Base-by-base conservation (phyloP, 2,797 vertebrate genomes). In the Poeciliopsis turneri region DNA sequence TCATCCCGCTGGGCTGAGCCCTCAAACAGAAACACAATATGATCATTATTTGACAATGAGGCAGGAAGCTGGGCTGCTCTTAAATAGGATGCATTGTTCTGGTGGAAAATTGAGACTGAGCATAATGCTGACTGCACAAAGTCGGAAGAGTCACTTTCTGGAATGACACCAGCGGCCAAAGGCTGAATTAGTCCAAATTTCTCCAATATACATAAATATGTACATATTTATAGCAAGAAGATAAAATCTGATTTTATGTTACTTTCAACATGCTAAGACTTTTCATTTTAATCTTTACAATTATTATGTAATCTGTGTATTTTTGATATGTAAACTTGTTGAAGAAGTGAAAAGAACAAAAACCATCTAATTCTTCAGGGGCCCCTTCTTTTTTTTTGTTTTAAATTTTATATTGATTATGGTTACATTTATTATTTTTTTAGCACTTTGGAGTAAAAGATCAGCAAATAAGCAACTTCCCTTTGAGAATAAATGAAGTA, bases 1-100 rank as follows among this genome's bases (percentile, higher is more conserved):
- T 15, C 9, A 33, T 1, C 6, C 78, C 46, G 75, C 3, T 55
- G 47, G 61, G 69, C 41, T 39, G 71, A 75, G 78, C 41, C 70
- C 4, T 20, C 45, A 7, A 53, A 71, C 74, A 71, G 30, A 75
- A 78, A 77, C 73, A 68, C 46, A 46, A 39, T 3, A 73, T 61
- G 51, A 51, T 77, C 41, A 68, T 51, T 43, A 11, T 79, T n/a
- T 75, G 59, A n/a, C 61, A 47, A 6, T 0, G 70, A 72, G 53
- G 25, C 36, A 7, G 61, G 59, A 9, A 33, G 72, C 45, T 45
- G 20, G 16, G 33, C 36, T 36, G 51, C 51, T 45, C 36, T 20
- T 68, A 33, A 46, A 12, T 39, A 6, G 53, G 25, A 25, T 9
- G 43, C 23, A 39, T 59, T 78, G 59, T 68, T 28, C 13, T 16